Base-by-base conservation (phyloP, 2,113 vertebrate genomes). In the Mus spicilegus region DNA sequence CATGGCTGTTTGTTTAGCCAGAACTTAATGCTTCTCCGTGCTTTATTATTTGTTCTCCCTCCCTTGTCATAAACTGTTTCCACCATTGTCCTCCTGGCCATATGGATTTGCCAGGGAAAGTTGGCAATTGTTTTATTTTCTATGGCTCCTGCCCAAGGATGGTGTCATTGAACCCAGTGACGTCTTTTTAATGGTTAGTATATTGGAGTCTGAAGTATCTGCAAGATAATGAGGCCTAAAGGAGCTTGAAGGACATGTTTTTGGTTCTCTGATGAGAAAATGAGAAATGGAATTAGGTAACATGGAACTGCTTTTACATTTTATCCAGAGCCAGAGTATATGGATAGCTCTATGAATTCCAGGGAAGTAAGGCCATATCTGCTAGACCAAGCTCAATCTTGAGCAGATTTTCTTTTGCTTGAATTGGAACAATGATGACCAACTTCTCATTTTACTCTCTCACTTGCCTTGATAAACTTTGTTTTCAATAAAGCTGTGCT, bases 141-240 rank as follows among this genome's bases (percentile, higher is more conserved):
- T 84, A 70, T 97, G 97, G 97, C 97, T 95, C 69, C 85, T 91
- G 51, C 88, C 96, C 97, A 98, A 96, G 26, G 82, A 95, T 96
- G 95, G 93, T 97, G 97, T 97, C 97, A 97, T 96, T 72, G 81
- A 96, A 93, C 72, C 87, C 76, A 93, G 81, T 92, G 94, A 97
- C 89, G 92, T 97, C 95, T 97, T 94, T 96, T 96, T 98, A 96
- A 97, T 96, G 96, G 93, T 88, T 95, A 96, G 96, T 97, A 97
- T 92, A 96, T 97, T 97, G 92, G 85, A 96, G 90, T 78, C 73
- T 91, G 93, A 95, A 96, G 91, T 95, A 95, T 95, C 90, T 96
- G 76, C 67, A 91, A 97, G 97, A 97, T 95, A 96, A 97, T 97
- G 96, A 96, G 78, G 90, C 76, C 95, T 89, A 70, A 33, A n/a